Conservation (phyloP, 2,888 invertebrate genomes). For the Lycocerus yunnanus region DNA sequence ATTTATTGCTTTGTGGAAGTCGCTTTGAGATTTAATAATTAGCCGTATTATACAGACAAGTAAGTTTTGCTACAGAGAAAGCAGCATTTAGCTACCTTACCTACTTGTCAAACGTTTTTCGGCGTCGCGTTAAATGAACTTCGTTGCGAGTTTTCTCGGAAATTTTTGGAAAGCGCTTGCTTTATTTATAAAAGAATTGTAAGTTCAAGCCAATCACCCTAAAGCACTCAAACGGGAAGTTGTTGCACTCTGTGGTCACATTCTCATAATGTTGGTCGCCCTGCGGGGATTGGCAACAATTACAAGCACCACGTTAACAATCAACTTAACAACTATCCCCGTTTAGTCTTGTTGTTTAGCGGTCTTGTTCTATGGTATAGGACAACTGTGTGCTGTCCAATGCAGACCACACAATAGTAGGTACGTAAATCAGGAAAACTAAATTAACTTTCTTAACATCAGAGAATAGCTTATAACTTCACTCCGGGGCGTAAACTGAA, state of each 20-base stretch:
- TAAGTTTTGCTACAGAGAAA: constrained; percentile 11
- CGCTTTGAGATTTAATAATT: constrained; percentile 37
- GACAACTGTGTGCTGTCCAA: constrained; percentile 29
- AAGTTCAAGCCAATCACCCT: constrained; percentile 26
- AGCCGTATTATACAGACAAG: constrained; percentile 22
- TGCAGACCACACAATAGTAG: constrained; percentile 9
- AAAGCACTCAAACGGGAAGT: constrained; percentile 27
- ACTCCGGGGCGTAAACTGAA: not conserved
- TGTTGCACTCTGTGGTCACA: constrained; percentile 33
- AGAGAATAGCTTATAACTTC: not conserved
- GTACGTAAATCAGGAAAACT: constrained; percentile 7
- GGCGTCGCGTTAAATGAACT: not conserved
- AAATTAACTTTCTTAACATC: constrained; percentile 2
- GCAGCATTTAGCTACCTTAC: not conserved
- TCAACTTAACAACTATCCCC: constrained; percentile 29
- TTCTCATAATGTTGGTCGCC: constrained; percentile 31
- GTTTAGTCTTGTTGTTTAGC: constrained; percentile 23
- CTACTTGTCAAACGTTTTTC: constrained; percentile 5
- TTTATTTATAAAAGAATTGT: not conserved
- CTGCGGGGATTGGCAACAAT: constrained; percentile 32
- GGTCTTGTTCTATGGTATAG: constrained; percentile 29
- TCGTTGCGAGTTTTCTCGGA: not conserved
- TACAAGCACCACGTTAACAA: constrained; percentile 32
- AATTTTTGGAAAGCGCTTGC: constrained; percentile 3
- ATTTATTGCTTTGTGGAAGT: constrained; percentile 46